A percentile compares a stretch with the other conserved stretches of the same genome.
Evolutionary conservation across 1,140 invertebrate genomes (phyloP).

Genomic region (Chelonus insularis): DNA sequence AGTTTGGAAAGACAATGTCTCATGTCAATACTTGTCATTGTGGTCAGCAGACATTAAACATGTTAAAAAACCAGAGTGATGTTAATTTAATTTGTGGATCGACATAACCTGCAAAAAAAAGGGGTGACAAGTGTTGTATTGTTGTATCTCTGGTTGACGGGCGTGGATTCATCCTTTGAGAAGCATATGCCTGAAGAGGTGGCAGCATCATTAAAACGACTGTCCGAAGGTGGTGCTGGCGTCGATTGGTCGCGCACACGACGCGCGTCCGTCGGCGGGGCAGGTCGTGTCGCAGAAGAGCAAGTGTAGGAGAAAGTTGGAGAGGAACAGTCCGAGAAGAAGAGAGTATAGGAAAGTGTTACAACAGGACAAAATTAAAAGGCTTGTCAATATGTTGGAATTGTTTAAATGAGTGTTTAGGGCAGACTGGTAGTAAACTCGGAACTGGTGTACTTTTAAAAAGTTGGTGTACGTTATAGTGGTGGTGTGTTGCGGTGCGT

Average conservation of each 20-base stretch:
- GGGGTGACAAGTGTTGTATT: too few species aligned
- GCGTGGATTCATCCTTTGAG: not conserved
- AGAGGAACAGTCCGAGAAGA: not conserved
- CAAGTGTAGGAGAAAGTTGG: not conserved
- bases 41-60: too few species aligned
- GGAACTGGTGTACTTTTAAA: too few species aligned
- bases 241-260: constrained; percentile 23
- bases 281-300: constrained; percentile 4
- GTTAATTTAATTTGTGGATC: too few species aligned
- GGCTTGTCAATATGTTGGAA: too few species aligned
- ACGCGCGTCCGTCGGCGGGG: constrained; percentile 24
- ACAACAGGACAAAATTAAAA: not conserved
- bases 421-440: too few species aligned
- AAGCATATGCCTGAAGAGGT: not conserved
- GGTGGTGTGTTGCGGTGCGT: not conserved
- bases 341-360: constrained; percentile 6
- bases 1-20: too few species aligned
- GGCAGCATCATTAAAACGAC: not conserved
- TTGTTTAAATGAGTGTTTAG: too few species aligned
- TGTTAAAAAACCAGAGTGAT: too few species aligned
- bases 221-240: constrained; percentile 18
- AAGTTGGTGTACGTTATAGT: not conserved
- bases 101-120: too few species aligned
- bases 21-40: too few species aligned
- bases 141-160: not conserved